Evolutionary conservation across 2,113 vertebrate species (phyloP), one percentile per base, ranked within the genome.

Genomic region (Andinoacara biseriatus): DNA sequence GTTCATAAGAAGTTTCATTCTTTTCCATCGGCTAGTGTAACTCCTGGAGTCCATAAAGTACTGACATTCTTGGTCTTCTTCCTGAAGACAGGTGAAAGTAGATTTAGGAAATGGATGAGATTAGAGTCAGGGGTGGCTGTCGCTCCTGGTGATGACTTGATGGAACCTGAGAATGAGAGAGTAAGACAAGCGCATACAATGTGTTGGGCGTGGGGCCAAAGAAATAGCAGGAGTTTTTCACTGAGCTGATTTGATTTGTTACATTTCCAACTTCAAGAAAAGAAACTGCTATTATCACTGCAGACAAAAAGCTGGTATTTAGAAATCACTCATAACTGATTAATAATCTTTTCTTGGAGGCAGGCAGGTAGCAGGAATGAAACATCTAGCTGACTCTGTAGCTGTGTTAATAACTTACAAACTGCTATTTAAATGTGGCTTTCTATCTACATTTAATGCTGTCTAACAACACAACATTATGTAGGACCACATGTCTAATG

Each of bases 81-180:
- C 8, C 24, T 26, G 40, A 57, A 78, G 57, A 20, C 13, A 33
- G 40, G 18, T 75, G 46, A 61, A 56, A 78, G 65, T 38, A 58
- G 65, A 76, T 88, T 92, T 74, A 77, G 62, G 33, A 74, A 49
- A 56, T n/a, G 82, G 80, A 81, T 74, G 60, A 74, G 52, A 90
- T 89, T 80, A 87, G 29, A 75, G 62, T 60, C 58, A 67, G 74
- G 75, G 56, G 58, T 24, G 57, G 54, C 62, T 81, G 81, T 78
- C 22, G 29, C 74, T 78, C 63, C 46, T 77, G 74, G 60, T 84
- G 46, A 83, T 17, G 10, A 62, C 65, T 58, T 67, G 29, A 78
- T 77, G 78, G 78, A 87, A 74, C 46, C 20, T 3, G 22, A 57
- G 49, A 46, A 22, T 13, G 11, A 0, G 13, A 78, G 49, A 65